These are phyloP conservation scores for Aphodius sticticus DNA, from an alignment of 2,888 invertebrate genomes.

Conservation along the genomic window DNA sequence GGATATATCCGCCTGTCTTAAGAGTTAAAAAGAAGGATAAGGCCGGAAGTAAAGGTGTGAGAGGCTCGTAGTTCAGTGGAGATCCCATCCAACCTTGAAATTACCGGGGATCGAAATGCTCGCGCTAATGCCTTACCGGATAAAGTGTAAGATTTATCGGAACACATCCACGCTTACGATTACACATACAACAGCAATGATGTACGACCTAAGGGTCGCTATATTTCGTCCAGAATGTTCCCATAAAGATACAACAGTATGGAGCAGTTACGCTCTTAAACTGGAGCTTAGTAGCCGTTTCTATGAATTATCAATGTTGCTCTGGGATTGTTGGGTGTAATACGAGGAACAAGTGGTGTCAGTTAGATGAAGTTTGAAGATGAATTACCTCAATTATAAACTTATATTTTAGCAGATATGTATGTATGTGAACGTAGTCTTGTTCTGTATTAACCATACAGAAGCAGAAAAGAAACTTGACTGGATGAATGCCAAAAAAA, in stretches of 20 bases:
- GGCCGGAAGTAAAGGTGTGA: not conserved
- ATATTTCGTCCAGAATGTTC: not conserved
- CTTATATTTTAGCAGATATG: too few relatives aligned
- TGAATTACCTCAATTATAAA: not conserved
- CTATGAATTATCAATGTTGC: not conserved
- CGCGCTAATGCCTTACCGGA: not conserved
- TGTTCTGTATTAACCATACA: too few relatives aligned
- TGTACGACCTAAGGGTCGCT: not conserved
- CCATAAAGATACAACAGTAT: not conserved
- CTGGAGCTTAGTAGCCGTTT: not conserved
- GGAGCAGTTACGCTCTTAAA: not conserved
- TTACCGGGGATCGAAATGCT: not conserved
- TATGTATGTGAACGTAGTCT: too few relatives aligned
- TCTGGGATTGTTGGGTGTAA: not conserved
- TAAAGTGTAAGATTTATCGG: not conserved
- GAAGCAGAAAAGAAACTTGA: too few relatives aligned
- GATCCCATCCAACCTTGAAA: not conserved
- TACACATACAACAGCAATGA: not conserved
- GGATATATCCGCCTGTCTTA: not conserved
- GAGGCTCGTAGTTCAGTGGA: not conserved
- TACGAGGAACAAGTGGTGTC: not conserved
- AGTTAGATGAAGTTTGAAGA: not conserved
- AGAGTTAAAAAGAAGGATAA: not conserved
- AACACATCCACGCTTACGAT: not conserved
- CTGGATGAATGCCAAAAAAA: too few relatives aligned